Base-by-base conservation (phyloP, 2,797 vertebrate genomes). In the Alectoris magna region DNA sequence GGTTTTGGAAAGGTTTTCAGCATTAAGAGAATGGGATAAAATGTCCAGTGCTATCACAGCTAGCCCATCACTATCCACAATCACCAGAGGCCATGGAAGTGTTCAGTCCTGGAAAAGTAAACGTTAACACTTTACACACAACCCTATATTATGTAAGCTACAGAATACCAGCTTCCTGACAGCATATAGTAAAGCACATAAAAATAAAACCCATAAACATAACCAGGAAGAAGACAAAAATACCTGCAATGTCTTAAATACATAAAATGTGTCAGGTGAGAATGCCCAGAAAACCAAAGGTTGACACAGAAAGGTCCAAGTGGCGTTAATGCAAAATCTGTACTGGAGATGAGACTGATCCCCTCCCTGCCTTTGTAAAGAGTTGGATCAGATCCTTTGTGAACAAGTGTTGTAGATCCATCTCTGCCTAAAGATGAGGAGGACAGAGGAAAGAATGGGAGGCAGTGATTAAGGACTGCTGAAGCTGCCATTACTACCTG, bases 221-320 rank as follows among this genome's bases (percentile, higher is more conserved):
- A 7, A 22, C 39, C 2, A 38, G 29, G 34, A n/a, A 41, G 46
- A 59, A 18, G 14, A 4, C 17, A 63, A 44, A 60, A 64, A 1
- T 22, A 3, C 48, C 86, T 60, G 12, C 5, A 2, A 3, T 8
- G 2, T 49, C 46, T 84, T 11, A 59, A 39, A 31, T 4, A 26
- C 6, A 2, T 27, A 18, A 44, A 79, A 71, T 0, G 0, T 0
- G 0, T 59, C 15, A 8, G 6, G 5, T 63, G 39, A 36, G 49
- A 86, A 74, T 21, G 13, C n/a, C 16, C 11, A 43, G 44, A 75
- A 71, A 78, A 64, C 3, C 23, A 15, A 22, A 66, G 67, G 4
- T 27, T 16, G 7, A 39, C 34, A 60, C 1, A 15, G 6, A 19
- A 55, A 68, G 3, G 23, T 5, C 0, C 6, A 44, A 36, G 27